These are phyloP conservation scores for Nyctibius bracteatus DNA, from an alignment of 2,113 vertebrate species.

Conservation along the genomic window DNA sequence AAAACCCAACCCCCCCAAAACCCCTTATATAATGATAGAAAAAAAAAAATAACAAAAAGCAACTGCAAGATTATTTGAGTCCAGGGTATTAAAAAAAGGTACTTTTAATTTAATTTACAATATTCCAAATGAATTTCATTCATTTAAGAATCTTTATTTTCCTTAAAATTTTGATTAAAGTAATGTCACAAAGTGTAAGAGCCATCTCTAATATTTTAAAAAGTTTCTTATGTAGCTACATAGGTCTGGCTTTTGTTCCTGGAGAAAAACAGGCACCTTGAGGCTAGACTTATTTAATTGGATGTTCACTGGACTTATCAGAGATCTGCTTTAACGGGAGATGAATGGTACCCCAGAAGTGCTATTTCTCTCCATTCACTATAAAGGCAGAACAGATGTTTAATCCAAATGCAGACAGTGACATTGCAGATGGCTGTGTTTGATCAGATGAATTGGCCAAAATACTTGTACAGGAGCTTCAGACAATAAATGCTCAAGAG, in stretches of 20 bases:
- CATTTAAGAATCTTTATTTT: neutral
- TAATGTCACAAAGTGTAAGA: neutral
- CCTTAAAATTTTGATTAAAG: neutral
- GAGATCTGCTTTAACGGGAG: neutral
- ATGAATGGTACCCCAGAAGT: neutral
- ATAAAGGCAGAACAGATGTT: neutral
- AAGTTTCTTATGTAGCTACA: neutral
- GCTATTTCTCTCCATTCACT: neutral
- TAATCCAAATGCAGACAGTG: neutral
- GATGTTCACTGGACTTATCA: neutral
- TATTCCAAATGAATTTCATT: neutral
- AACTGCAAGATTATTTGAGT: neutral
- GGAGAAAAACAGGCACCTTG: neutral
- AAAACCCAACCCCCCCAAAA: rapidly evolving
- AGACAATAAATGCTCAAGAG: neutral
- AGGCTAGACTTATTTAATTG: neutral
- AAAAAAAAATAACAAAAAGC: neutral
- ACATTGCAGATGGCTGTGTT: neutral
- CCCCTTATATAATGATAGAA: neutral
- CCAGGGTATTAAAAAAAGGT: neutral
- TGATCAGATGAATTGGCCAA: neutral
- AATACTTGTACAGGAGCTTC: neutral
- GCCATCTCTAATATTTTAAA: neutral
- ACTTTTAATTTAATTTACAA: neutral
- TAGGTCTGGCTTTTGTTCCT: neutral